Evolutionary conservation across 2,113 vertebrate genomes (phyloP), one percentile per base, ranked within the genome.

Genomic region (Pedionomus torquatus): DNA sequence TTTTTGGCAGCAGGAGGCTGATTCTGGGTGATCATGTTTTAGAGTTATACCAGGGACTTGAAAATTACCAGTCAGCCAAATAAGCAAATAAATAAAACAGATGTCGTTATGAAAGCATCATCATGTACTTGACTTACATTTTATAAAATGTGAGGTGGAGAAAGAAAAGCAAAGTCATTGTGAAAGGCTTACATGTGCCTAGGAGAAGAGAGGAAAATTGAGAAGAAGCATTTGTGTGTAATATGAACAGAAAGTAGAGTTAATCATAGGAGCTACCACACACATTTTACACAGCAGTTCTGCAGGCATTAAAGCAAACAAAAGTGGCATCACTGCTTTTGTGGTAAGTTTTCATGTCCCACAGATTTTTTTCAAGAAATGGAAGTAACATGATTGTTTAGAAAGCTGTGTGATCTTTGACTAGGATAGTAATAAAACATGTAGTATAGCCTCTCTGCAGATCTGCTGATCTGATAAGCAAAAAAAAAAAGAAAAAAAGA

Each of bases 51-150:
- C 48, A 85, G n/a, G 41, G n/a, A 82, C 35, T 89, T 93, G 69
- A 89, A 82, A 96, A 79, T 82, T 65, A 81, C 55, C 60, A 91
- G 74, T 85, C 46, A 44, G 44, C n/a, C 66, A 91, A 91, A 75
- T 51, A 85, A 92, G 24, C 48, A 90, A 83, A 65, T 77, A 96
- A 88, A 94, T 87, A 88, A 72, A 72, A 28, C 28, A 90, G 10
- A 61, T 68, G n/a, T 37, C 8, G 2, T 57, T 85, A 89, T 43
- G 46, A 89, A 85, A 82, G 87, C 18, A 85, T 57, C 48, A 74
- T 61, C 44, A 57, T 54, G n/a, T 54, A 30, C 23, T 89, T 83
- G 61, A 55, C 51, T 75, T 87, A 48, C 60, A 24, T 76, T 91
- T 57, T 69, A 26, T 77, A 68, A 92, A 81, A 63, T 61, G 52